Percentiles rank a stretch among this genome's conserved stretches.
Conservation (phyloP, 2,113 vertebrate genomes). For the Trochalopteron elliotii region DNA sequence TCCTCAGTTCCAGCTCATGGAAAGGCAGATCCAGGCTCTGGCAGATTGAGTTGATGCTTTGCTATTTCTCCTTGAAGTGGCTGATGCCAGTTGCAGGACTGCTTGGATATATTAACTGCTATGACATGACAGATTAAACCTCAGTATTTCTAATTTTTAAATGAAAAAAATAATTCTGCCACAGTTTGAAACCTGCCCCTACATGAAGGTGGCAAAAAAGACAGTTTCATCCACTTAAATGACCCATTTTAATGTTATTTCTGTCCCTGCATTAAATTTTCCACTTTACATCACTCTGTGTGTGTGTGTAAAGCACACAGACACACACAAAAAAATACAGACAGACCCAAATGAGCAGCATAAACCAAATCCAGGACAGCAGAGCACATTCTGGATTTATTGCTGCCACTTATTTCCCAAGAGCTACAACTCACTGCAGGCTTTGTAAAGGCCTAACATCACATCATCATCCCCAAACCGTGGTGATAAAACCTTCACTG, state of each 20-base stretch:
- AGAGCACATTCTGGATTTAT: background rate
- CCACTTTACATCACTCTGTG: background rate
- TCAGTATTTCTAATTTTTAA: background rate
- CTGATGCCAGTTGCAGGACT: background rate
- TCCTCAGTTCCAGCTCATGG: background rate
- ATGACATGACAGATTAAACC: background rate
- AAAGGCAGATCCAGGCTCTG: background rate
- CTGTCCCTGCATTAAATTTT: background rate
- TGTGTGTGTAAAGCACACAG: background rate
- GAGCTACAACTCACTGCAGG: background rate
- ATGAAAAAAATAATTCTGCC: background rate
- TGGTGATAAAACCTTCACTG: background rate
- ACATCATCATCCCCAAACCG: background rate
- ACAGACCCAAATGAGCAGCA: background rate
- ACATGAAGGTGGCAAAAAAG: fast-evolving
- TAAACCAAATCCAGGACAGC: background rate
- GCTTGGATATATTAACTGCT: background rate
- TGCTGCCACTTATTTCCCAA: background rate
- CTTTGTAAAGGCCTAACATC: background rate
- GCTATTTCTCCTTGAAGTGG: background rate
- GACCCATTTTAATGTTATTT: background rate
- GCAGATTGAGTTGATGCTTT: background rate
- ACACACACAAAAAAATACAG: background rate
- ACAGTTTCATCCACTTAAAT: background rate
- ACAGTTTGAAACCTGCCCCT: background rate